Evolutionary conservation across 2,113 vertebrate species (phyloP).

Genomic region (Hymenochirus boettgeri): DNA sequence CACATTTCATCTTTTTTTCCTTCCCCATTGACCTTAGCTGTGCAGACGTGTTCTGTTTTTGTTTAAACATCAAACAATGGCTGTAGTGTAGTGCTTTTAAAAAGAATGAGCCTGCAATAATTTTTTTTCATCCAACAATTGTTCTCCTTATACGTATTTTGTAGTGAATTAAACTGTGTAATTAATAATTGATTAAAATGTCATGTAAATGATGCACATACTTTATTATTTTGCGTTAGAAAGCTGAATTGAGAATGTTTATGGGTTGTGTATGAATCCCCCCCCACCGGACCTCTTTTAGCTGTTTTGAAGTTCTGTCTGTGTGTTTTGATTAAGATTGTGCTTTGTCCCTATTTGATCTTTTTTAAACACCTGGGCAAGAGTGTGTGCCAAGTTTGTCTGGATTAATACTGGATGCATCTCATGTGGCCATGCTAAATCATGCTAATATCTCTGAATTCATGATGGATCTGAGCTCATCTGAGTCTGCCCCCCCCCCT

Average conservation of each 20-base stretch:
- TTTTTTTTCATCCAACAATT: neutral
- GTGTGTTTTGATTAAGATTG: conserved; percentile 33
- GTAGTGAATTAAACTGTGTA: neutral
- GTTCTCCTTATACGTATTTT: too few species aligned
- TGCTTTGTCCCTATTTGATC: conserved; percentile 37
- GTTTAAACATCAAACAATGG: neutral
- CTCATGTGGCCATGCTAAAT: conserved; percentile 27
- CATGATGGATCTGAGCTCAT: conserved; percentile 5
- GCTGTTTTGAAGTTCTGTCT: conserved; percentile 32
- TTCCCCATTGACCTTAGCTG: too few species aligned
- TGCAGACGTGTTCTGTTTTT: neutral
- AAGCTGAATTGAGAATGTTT: too few species aligned
- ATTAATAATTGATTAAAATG: neutral
- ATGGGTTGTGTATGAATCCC: too few species aligned
- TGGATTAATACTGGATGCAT: conserved; percentile 28
- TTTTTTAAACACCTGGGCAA: conserved; percentile 36
- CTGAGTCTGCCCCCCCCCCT: too few species aligned
- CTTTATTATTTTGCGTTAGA: conserved; percentile 10
- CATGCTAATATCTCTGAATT: conserved; percentile 27
- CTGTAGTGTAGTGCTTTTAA: neutral
- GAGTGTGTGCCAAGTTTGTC: conserved; percentile 15
- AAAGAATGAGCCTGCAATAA: neutral
- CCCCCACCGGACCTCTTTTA: conserved; percentile 2
- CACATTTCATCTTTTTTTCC: too few species aligned
- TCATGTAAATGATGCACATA: conserved; percentile 19